phyloP scores from a whole-genome alignment of 35 echinoderm and acorn worm genomes.

The Patiria miniata region DNA sequence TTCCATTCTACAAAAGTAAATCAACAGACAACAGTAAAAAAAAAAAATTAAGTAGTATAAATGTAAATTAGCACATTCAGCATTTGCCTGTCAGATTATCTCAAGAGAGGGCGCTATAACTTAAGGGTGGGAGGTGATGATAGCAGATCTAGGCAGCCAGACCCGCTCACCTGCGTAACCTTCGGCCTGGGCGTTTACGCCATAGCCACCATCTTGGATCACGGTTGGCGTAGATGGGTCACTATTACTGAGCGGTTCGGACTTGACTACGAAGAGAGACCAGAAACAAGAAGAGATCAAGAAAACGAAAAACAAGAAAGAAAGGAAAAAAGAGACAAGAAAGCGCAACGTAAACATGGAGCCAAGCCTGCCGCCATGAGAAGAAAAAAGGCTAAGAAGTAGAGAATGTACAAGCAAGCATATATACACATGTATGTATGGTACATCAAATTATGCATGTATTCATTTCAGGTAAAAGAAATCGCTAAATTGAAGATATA shows the following conservation, averaged over 20 bases:
- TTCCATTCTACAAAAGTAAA: no score
- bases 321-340: not conserved
- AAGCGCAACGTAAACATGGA: constrained; percentile 18
- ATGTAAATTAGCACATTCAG: no score
- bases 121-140: not conserved
- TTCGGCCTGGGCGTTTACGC: constrained; percentile 27
- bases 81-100: not conserved
- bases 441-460: no score
- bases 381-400: no score
- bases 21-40: no score
- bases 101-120: not conserved
- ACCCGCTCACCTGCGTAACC: constrained; percentile 42
- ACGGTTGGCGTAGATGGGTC: constrained; percentile 26
- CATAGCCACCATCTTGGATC: constrained; percentile 10
- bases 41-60: no score
- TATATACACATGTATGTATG: not conserved
- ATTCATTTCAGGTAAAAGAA: no score
- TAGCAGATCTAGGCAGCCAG: constrained; percentile 18
- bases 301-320: constrained; percentile 24
- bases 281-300: constrained; percentile 21
- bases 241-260: constrained; percentile 48
- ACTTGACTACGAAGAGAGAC: constrained; percentile 39
- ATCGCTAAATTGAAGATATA: no score
- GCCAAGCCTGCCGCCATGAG: not conserved
- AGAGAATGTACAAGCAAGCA: no score